Conservation (phyloP, 2,797 vertebrate genomes). For the Acestrorhynchus altus region DNA sequence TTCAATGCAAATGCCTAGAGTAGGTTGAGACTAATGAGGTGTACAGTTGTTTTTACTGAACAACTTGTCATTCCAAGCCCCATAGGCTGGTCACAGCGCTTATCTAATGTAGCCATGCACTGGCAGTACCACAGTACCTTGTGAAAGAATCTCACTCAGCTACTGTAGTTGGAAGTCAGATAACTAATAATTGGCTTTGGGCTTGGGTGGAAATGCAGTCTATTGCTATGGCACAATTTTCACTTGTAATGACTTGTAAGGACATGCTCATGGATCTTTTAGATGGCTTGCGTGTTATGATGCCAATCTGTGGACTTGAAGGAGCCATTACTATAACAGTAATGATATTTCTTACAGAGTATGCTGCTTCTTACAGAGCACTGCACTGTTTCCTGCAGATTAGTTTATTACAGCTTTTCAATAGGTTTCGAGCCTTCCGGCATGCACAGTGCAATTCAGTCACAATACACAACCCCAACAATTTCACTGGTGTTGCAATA, state of each 20-base stretch:
- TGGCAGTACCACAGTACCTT: constrained; percentile 11
- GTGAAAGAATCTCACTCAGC: neutral
- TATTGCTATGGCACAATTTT: neutral
- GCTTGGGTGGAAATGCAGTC: neutral
- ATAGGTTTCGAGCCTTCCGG: neutral
- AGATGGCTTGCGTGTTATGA: neutral
- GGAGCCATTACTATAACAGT: neutral
- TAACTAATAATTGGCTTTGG: constrained; percentile 7
- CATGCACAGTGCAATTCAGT: neutral
- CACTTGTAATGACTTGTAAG: neutral
- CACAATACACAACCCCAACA: neutral
- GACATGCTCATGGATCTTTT: neutral
- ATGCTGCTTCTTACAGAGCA: neutral
- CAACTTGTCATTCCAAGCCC: constrained; percentile 29
- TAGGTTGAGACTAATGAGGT: constrained; percentile 36
- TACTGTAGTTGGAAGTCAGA: neutral
- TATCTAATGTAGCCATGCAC: constrained; percentile 17
- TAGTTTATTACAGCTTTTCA: neutral
- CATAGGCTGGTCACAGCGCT: constrained; percentile 1
- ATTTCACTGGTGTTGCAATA: neutral
- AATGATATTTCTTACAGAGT: neutral
- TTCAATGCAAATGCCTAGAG: constrained; percentile 16
- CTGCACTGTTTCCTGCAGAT: constrained; percentile 1
- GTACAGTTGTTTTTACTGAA: constrained; percentile 25
- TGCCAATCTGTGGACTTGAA: neutral